Conservation (phyloP, 1,140 invertebrate genomes). For the Dinoponera quadriceps region DNA sequence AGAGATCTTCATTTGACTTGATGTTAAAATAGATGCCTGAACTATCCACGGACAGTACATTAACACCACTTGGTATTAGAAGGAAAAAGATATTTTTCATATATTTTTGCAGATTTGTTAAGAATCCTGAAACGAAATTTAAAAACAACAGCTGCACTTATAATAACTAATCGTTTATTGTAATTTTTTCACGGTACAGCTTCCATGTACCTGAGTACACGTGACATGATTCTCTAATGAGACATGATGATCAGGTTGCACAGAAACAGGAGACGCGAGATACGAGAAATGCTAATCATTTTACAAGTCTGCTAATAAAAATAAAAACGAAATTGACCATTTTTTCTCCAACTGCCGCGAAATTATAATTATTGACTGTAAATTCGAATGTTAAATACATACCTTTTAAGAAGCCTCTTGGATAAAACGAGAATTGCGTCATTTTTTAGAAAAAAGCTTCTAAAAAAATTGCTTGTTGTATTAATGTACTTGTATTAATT, state of each 20-base stretch:
- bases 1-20: not conserved
- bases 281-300: not conserved
- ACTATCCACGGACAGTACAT: too few species aligned
- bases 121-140: not conserved
- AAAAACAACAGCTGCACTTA: not conserved
- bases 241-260: conserved; percentile 22
- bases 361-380: too few species aligned
- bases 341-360: not conserved
- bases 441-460: too few species aligned
- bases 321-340: not conserved
- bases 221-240: not conserved
- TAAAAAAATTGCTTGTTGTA: too few species aligned
- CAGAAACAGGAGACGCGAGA: conserved; percentile 10
- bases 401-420: too few species aligned
- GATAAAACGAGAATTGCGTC: too few species aligned
- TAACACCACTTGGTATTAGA: not conserved
- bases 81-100: not conserved
- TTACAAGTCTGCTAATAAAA: not conserved
- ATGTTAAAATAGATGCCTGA: too few species aligned
- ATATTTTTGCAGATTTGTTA: not conserved
- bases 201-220: not conserved
- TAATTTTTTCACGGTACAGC: not conserved
- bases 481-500: too few species aligned
- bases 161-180: not conserved
- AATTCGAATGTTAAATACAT: too few species aligned